Percentiles rank a stretch among this genome's conserved stretches.
phyloP scores from a whole-genome alignment of 2,797 vertebrate species.

The Lithobates sylvaticus region DNA sequence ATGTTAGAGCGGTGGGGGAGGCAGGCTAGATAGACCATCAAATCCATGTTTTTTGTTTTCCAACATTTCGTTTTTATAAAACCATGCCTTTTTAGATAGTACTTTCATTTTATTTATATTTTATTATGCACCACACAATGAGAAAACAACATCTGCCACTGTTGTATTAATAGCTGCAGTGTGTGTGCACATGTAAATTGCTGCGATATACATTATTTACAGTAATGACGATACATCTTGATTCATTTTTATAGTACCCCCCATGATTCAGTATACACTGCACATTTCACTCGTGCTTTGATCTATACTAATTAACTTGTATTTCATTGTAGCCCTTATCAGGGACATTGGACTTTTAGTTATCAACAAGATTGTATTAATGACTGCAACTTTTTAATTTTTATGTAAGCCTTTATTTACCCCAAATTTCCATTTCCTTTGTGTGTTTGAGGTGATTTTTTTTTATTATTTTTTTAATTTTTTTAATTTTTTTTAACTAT shows the following conservation, averaged over 20 bases:
- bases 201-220: no score
- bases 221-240: background rate
- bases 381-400: no score
- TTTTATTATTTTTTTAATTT: no score
- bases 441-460: no score
- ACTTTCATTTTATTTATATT: no score
- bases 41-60: slow-evolving; percentile 40
- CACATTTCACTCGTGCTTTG: background rate
- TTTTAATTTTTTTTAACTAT: no score
- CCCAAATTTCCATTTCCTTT: no score
- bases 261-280: background rate
- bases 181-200: no score
- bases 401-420: background rate
- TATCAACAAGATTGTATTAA: no score
- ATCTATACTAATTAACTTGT: background rate
- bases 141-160: no score
- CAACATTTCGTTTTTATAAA: background rate
- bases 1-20: slow-evolving; percentile 24
- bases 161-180: no score
- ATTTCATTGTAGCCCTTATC: background rate
- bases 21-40: slow-evolving; percentile 1
- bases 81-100: background rate
- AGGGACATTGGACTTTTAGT: background rate
- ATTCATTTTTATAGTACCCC: background rate
- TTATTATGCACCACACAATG: background rate